Percentiles rank a stretch among this genome's conserved stretches.
Evolutionary conservation across 2,888 invertebrate genomes (phyloP).

Genomic region (Drosophila anceps): DNA sequence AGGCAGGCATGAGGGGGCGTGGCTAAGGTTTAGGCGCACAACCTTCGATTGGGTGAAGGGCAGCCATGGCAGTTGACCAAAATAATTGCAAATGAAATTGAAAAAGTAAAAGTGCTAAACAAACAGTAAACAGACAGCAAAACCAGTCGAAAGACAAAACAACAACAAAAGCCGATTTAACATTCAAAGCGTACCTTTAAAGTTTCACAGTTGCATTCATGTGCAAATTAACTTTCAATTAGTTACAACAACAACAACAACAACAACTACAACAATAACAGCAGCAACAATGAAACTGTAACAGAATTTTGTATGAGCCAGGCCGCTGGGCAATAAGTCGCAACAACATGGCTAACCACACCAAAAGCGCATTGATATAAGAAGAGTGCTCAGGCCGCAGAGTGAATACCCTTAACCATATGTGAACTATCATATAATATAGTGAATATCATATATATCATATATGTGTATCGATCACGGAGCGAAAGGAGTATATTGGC

Average conservation of each 20-base stretch:
- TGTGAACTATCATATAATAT: neutral
- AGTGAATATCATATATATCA: too few species aligned
- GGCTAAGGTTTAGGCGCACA: slow-evolving; percentile 10
- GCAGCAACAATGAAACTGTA: slow-evolving; percentile 41
- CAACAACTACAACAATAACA: too few species aligned
- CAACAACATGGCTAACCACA: slow-evolving; percentile 8
- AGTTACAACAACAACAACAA: slow-evolving; percentile 51
- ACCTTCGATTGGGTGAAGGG: slow-evolving; percentile 57
- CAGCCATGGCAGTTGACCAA: slow-evolving; percentile 41
- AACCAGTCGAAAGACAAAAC: slow-evolving; percentile 15
- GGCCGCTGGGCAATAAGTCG: slow-evolving; percentile 34
- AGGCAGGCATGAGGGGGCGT: neutral
- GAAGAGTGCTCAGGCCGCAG: neutral
- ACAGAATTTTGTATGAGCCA: slow-evolving; percentile 56
- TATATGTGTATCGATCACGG: too few species aligned
- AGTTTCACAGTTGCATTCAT: slow-evolving; percentile 66
- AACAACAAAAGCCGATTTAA: slow-evolving; percentile 36
- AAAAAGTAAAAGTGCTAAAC: slow-evolving; percentile 63
- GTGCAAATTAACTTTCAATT: slow-evolving; percentile 70
- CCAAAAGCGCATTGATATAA: neutral
- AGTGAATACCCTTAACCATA: neutral
- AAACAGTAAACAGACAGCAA: slow-evolving; percentile 23
- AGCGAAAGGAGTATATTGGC: neutral
- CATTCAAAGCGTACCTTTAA: slow-evolving; percentile 55
- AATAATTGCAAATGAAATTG: slow-evolving; percentile 60